Percentiles rank a stretch among this genome's conserved stretches.
phyloP scores from a whole-genome alignment of 2,113 vertebrate genomes.

The Apistogramma diplotaenia region DNA sequence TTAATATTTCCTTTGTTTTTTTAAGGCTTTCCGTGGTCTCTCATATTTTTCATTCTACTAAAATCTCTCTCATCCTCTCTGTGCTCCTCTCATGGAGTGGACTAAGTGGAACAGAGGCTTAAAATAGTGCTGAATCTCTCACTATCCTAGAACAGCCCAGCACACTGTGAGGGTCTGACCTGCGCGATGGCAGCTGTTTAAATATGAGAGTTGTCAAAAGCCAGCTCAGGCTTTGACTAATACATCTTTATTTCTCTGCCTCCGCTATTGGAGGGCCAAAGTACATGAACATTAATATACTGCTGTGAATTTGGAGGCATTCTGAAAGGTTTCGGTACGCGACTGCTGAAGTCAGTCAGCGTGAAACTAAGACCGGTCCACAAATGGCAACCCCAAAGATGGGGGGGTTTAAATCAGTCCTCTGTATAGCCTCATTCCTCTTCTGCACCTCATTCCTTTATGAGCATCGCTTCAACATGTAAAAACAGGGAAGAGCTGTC shows the following conservation, averaged over 20 bases:
- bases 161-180: conserved; percentile 29
- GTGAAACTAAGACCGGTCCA: not conserved
- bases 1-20: conserved; percentile 18
- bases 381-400: not conserved
- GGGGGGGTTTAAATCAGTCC: not conserved
- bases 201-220: conserved; percentile 44
- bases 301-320: not conserved
- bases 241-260: not conserved
- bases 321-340: not conserved
- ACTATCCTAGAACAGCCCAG: conserved; percentile 6
- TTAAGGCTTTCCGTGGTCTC: not conserved
- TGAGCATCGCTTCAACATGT: not conserved
- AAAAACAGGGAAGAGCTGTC: not conserved
- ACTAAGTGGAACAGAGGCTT: conserved; percentile 58
- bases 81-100: conserved; percentile 21
- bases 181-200: conserved; percentile 40
- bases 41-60: not conserved
- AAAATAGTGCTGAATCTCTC: conserved; percentile 55
- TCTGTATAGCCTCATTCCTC: not conserved
- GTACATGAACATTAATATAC: not conserved
- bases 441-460: too few species aligned
- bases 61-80: not conserved
- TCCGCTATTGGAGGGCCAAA: rapidly evolving
- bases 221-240: not conserved
- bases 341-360: not conserved